These are phyloP conservation scores for Argentina silus DNA, from an alignment of 2,797 vertebrate species.

Conservation along the genomic window DNA sequence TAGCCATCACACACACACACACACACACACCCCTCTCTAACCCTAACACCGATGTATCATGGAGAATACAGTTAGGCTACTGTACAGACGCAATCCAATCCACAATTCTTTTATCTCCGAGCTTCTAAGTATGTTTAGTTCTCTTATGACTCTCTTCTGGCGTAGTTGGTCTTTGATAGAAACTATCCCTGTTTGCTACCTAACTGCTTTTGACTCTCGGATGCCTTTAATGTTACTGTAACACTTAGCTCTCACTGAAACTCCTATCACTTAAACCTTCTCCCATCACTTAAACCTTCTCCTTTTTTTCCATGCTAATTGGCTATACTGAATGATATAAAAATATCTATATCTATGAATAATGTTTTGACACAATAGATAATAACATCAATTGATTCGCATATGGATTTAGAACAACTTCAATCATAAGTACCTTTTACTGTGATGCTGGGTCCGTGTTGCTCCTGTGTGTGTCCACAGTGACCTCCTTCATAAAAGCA, in stretches of 20 bases:
- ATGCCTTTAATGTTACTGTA: neutral
- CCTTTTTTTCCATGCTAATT: neutral
- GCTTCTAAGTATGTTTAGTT: neutral
- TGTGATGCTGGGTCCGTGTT: constrained; percentile 45
- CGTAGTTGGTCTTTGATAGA: neutral
- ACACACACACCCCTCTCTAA: neutral
- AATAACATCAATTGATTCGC: neutral
- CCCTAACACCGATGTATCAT: neutral
- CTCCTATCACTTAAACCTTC: neutral
- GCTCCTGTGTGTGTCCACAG: constrained; percentile 58
- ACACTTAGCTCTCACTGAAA: no score
- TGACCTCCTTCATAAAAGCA: constrained; percentile 64
- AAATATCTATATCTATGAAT: neutral
- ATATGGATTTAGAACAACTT: neutral
- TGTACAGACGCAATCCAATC: neutral
- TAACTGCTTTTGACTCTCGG: neutral
- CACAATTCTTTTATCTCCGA: neutral
- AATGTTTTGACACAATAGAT: neutral
- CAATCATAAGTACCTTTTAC: constrained; percentile 66
- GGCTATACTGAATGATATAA: neutral
- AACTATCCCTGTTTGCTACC: neutral
- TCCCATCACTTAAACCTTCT: neutral
- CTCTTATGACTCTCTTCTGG: neutral
- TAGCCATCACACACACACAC: no score
- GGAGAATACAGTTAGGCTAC: neutral